A percentile compares a stretch with the other conserved stretches of the same genome.
These are phyloP conservation scores for Zophobas atratus DNA, from an alignment of 1,140 invertebrate species.

Conservation along the genomic window DNA sequence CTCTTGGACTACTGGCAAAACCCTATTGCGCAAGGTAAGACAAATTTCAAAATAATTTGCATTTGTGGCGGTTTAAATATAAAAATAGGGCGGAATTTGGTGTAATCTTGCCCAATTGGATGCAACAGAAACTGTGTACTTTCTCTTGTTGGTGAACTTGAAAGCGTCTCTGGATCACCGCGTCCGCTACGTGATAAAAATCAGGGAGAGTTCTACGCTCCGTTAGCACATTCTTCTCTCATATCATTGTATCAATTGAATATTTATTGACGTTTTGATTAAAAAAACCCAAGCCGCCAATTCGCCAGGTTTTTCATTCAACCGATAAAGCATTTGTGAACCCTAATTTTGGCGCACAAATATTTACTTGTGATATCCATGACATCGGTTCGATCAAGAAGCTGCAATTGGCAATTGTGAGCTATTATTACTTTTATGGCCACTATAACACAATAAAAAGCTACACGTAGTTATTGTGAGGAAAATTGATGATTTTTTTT, in stretches of 20 bases:
- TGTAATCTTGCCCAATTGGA: not conserved
- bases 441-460: too few relatives aligned
- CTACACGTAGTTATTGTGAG: too few relatives aligned
- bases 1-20: not conserved
- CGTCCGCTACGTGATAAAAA: too few relatives aligned
- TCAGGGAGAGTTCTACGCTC: too few relatives aligned
- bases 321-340: not conserved
- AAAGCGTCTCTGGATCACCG: too few relatives aligned
- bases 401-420: too few relatives aligned
- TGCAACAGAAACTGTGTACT: not conserved
- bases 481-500: too few relatives aligned
- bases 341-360: conserved; percentile 1
- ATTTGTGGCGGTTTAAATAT: not conserved
- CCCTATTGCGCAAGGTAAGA: not conserved
- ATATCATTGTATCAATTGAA: too few relatives aligned
- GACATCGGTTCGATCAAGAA: not conserved
- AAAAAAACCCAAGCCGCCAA: too few relatives aligned
- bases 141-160: not conserved
- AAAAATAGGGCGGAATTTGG: not conserved
- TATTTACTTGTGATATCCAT: not conserved
- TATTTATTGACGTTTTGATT: too few relatives aligned
- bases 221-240: too few relatives aligned
- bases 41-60: not conserved
- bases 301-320: not conserved
- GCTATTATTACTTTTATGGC: too few relatives aligned